These are phyloP conservation scores for Morone saxatilis DNA, from an alignment of 2,113 vertebrate genomes.

Conservation along the genomic window DNA sequence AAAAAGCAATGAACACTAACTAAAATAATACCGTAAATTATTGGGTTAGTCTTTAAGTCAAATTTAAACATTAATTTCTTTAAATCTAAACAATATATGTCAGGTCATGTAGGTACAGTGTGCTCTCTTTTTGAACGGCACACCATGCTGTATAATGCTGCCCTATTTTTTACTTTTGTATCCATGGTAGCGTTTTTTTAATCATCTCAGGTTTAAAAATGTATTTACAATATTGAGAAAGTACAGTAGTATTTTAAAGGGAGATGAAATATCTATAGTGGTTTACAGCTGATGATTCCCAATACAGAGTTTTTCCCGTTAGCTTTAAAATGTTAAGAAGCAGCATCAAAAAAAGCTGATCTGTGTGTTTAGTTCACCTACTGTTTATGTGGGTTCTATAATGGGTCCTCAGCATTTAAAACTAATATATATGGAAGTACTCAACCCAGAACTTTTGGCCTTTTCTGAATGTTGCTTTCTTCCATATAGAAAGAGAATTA, in stretches of 20 bases:
- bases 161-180: background rate
- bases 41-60: background rate
- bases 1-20: background rate
- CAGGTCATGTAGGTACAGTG: background rate
- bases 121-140: background rate
- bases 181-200: background rate
- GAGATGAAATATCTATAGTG: no score
- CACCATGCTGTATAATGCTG: background rate
- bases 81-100: background rate
- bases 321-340: background rate
- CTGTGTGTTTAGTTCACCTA: background rate
- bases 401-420: background rate
- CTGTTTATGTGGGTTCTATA: background rate
- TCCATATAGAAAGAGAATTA: slow-evolving; percentile 38
- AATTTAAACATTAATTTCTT: background rate
- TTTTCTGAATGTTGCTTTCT: slow-evolving; percentile 27
- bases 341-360: background rate
- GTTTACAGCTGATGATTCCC: no score
- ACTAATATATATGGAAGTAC: background rate
- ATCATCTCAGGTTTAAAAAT: no score
- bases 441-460: no score
- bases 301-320: no score
- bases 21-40: background rate
- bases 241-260: no score
- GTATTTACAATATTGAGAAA: no score